Evolutionary conservation across 2,113 vertebrate species (phyloP).

Genomic region (Oncorhynchus tshawytscha): DNA sequence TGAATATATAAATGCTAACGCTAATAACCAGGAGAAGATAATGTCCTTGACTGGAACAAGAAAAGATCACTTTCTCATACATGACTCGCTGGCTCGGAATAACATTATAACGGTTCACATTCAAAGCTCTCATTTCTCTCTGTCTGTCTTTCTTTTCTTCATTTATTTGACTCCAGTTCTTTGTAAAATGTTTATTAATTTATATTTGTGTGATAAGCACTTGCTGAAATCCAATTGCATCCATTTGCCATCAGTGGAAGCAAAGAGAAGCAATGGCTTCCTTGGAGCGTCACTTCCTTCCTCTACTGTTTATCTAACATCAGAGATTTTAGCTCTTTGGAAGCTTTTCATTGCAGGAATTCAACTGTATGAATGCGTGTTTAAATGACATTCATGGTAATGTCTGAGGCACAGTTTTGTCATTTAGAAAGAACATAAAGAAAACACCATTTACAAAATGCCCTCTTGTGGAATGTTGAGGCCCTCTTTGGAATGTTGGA

Average conservation of each 20-base stretch:
- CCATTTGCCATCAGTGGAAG: slow-evolving; percentile 72
- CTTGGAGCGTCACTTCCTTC: slow-evolving; percentile 53
- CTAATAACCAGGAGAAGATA: slow-evolving; percentile 75
- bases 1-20: slow-evolving; percentile 80
- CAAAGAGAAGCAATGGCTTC: slow-evolving; percentile 60
- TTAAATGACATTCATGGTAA: slow-evolving; percentile 67
- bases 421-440: slow-evolving; percentile 61
- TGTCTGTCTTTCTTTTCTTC: slow-evolving; percentile 56
- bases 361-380: slow-evolving; percentile 73
- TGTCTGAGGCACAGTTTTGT: slow-evolving; percentile 67
- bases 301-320: not conserved
- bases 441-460: slow-evolving; percentile 68
- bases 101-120: slow-evolving; percentile 74
- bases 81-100: slow-evolving; percentile 76
- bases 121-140: slow-evolving; percentile 58
- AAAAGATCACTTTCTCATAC: slow-evolving; percentile 73
- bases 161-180: slow-evolving; percentile 65
- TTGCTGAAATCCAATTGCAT: slow-evolving; percentile 75
- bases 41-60: slow-evolving; percentile 78
- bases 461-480: slow-evolving; percentile 58
- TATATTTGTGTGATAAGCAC: slow-evolving; percentile 76
- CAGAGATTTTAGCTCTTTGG: slow-evolving; percentile 57
- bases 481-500: slow-evolving; percentile 36
- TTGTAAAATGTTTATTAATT: slow-evolving; percentile 78
- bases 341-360: slow-evolving; percentile 76